These are phyloP conservation scores for Umimayanthus chanpuru DNA, from an alignment of 92 coral and sea anemone species.

Conservation along the genomic window DNA sequence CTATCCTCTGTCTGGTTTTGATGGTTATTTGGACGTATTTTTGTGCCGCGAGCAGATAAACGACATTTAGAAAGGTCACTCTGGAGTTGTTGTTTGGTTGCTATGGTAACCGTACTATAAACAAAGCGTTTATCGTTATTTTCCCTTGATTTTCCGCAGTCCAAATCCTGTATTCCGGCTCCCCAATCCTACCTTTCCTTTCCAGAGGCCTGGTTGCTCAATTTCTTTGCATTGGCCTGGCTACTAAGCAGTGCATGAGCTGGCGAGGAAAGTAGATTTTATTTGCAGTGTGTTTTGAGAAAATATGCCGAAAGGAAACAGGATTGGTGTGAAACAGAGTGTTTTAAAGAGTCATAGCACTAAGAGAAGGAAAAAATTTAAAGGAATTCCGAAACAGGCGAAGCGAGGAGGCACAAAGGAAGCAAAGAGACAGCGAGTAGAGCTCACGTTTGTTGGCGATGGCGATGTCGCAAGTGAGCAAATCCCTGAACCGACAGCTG, in stretches of 20 bases:
- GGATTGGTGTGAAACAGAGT: too few species aligned
- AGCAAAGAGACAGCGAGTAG: slow-evolving; percentile 28
- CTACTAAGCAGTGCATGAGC: slow-evolving; percentile 15
- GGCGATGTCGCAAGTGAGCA: slow-evolving; percentile 27
- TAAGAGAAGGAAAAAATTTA: slow-evolving; percentile 10
- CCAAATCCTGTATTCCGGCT: slow-evolving; percentile 21
- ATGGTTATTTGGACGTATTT: slow-evolving; percentile 6
- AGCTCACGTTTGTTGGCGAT: slow-evolving; percentile 18
- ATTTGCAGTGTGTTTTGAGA: not conserved
- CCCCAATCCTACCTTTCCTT: slow-evolving; percentile 3
- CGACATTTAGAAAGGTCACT: slow-evolving; percentile 31
- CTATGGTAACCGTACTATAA: slow-evolving; percentile 26
- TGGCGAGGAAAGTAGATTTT: not conserved
- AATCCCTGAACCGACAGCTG: slow-evolving; percentile 21
- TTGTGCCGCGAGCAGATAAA: slow-evolving; percentile 30
- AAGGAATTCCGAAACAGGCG: slow-evolving; percentile 24
- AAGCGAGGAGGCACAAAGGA: not conserved
- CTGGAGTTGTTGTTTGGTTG: slow-evolving; percentile 34
- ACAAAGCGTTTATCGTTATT: not conserved
- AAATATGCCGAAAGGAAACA: too few species aligned
- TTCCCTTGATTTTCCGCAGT: slow-evolving; percentile 19
- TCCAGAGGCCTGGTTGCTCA: slow-evolving; percentile 27
- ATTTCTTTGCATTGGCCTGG: slow-evolving; percentile 2
- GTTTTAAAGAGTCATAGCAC: slow-evolving; percentile 32
- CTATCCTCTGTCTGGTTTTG: slow-evolving; percentile 40